A percentile compares a stretch with the other conserved stretches of the same genome.
phyloP scores from a whole-genome alignment of 2,797 vertebrate genomes.

The Cheirogaleus major region DNA sequence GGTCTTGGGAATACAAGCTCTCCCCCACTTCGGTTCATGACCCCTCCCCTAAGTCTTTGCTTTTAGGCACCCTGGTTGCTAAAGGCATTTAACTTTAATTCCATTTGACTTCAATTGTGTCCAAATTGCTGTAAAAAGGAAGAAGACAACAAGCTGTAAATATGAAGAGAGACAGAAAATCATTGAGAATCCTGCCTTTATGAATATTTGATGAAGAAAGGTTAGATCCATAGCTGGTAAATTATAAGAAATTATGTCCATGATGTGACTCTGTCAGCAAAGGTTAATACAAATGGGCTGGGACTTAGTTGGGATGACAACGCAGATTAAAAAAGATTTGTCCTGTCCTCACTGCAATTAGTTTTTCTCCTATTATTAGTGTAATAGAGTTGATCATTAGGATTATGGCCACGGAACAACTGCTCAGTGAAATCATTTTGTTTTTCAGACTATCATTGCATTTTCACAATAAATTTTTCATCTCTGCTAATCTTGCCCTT shows the following conservation, averaged over 20 bases:
- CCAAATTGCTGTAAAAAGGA: constrained; percentile 92
- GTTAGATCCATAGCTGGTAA: constrained; percentile 94
- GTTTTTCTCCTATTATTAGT: constrained; percentile 88
- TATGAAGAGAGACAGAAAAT: constrained; percentile 99
- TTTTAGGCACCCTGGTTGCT: constrained; percentile 82
- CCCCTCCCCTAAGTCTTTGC: constrained; percentile 67
- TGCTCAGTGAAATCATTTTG: constrained; percentile 75
- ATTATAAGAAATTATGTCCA: constrained; percentile 94
- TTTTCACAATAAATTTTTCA: constrained; percentile 84
- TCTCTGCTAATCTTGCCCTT: constrained; percentile 84
- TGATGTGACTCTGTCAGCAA: constrained; percentile 95
- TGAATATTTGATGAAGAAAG: constrained; percentile 98
- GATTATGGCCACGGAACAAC: constrained; percentile 78
- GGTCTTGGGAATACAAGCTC: not conserved
- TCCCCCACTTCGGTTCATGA: not conserved
- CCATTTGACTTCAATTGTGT: constrained; percentile 93
- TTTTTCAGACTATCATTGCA: constrained; percentile 74
- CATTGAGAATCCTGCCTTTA: constrained; percentile 97
- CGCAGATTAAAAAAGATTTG: constrained; percentile 92
- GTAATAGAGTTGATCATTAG: constrained; percentile 84
- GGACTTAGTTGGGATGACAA: constrained; percentile 92
- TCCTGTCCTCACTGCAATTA: constrained; percentile 90
- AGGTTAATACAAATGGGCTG: constrained; percentile 94
- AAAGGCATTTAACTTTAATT: constrained; percentile 93
- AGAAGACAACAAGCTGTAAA: constrained; percentile 97